Conservation (phyloP, 2,113 vertebrate species). For the Coptodon bakossiorum region DNA sequence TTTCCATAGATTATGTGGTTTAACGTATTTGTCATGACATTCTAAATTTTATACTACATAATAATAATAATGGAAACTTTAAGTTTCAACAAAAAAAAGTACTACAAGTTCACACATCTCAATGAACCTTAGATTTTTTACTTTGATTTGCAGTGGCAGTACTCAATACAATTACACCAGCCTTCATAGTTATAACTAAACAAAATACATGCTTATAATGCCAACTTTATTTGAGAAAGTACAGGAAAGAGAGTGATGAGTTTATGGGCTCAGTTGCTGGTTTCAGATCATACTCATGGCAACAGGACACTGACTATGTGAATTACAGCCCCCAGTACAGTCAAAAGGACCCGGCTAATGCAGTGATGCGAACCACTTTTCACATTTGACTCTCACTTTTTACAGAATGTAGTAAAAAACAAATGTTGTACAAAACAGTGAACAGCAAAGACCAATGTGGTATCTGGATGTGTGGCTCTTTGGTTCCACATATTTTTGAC, state of each 20-base stretch:
- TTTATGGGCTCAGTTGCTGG: neutral
- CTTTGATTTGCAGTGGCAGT: neutral
- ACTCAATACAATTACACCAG: rapidly evolving
- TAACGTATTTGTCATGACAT: rapidly evolving
- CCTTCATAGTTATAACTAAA: neutral
- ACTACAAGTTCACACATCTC: rapidly evolving
- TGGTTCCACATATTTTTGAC: neutral
- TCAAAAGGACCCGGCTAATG: rapidly evolving
- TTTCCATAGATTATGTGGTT: neutral
- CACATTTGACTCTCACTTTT: rapidly evolving
- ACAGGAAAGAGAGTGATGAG: neutral
- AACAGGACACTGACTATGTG: rapidly evolving
- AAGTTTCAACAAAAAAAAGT: neutral
- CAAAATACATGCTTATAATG: neutral
- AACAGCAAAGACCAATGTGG: neutral
- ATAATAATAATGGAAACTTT: neutral
- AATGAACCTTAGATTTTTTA: rapidly evolving
- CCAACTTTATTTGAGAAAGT: neutral
- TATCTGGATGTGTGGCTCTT: neutral
- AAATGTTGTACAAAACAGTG: neutral
- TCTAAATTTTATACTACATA: neutral
- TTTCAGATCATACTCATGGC: neutral
- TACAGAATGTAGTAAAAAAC: neutral
- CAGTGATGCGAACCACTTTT: neutral
- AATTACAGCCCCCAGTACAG: neutral